Conservation (phyloP, 2,797 vertebrate genomes). For the Spinus pinus region DNA sequence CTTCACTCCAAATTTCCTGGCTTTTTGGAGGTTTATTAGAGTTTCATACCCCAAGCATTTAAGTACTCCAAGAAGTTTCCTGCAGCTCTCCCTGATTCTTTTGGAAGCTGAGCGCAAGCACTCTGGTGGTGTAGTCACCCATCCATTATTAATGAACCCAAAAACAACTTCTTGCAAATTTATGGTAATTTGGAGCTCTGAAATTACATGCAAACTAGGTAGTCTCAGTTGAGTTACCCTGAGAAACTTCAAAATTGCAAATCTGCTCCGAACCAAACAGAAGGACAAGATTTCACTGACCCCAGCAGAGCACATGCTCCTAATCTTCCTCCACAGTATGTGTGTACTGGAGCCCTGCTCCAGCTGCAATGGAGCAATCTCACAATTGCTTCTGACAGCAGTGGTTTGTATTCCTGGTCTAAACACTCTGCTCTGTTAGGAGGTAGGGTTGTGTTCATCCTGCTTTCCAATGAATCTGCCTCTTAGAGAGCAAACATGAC, state of each 20-base stretch:
- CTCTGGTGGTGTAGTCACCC: not conserved
- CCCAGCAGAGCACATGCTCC: not conserved
- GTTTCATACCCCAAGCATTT: constrained; percentile 4
- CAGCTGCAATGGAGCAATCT: not conserved
- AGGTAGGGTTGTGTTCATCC: not conserved
- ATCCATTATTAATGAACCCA: constrained; percentile 23
- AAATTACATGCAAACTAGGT: not conserved
- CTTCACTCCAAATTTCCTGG: constrained; percentile 52
- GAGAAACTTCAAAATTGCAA: constrained; percentile 5
- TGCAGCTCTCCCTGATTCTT: not conserved
- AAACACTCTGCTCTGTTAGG: not conserved
- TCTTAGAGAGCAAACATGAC: not conserved
- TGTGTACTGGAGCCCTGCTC: not conserved
- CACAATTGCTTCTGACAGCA: not conserved
- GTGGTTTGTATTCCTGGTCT: not conserved
- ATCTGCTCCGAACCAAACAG: not conserved
- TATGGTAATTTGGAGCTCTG: not conserved
- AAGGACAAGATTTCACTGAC: constrained; percentile 8
- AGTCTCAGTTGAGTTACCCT: not conserved
- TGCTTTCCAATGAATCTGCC: not conserved
- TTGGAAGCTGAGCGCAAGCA: not conserved
- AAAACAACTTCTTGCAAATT: constrained; percentile 23
- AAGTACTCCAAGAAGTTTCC: constrained; percentile 17
- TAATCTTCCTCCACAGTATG: not conserved
- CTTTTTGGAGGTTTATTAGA: constrained; percentile 32